A percentile compares a stretch with the other conserved stretches of the same genome.
These are phyloP conservation scores for Hemiscyllium ocellatum DNA, from an alignment of 2,113 vertebrate genomes.

Conservation along the genomic window DNA sequence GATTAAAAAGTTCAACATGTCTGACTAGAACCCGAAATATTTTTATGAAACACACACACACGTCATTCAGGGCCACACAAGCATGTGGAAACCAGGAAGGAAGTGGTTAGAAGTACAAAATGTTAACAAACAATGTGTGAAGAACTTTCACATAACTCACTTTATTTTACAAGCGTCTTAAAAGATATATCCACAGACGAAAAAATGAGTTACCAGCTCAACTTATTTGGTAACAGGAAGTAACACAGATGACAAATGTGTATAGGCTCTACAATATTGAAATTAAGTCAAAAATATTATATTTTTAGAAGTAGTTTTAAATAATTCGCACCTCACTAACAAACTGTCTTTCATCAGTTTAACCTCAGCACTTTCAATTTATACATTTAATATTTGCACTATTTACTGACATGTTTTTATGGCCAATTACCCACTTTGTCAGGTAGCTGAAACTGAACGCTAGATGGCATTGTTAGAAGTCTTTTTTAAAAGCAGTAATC, in stretches of 20 bases:
- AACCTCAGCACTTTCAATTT: not conserved
- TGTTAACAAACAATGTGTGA: not conserved
- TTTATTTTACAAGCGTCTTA: not conserved
- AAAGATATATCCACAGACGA: not conserved
- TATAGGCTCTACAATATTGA: not conserved
- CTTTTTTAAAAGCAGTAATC: not conserved
- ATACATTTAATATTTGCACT: not conserved
- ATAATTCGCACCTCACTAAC: not conserved
- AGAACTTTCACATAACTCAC: not conserved
- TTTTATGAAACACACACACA: not conserved
- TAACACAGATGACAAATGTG: not conserved
- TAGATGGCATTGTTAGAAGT: constrained; percentile 10
- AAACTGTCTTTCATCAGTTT: not conserved
- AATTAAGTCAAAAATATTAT: not conserved
- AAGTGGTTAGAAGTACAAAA: not conserved
- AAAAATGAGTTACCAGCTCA: not conserved
- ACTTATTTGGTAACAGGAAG: not conserved
- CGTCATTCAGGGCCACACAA: not conserved
- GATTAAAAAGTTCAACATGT: not conserved
- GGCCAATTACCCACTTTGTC: not conserved
- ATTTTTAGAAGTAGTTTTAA: not conserved
- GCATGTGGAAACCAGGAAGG: not conserved
- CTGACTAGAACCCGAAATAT: not conserved
- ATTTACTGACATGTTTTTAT: not conserved
- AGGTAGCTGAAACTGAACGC: constrained; percentile 6